Evolutionary conservation across 2,797 vertebrate genomes (phyloP), one percentile per base, ranked within the genome.

Genomic region (Coregonus sp.): DNA sequence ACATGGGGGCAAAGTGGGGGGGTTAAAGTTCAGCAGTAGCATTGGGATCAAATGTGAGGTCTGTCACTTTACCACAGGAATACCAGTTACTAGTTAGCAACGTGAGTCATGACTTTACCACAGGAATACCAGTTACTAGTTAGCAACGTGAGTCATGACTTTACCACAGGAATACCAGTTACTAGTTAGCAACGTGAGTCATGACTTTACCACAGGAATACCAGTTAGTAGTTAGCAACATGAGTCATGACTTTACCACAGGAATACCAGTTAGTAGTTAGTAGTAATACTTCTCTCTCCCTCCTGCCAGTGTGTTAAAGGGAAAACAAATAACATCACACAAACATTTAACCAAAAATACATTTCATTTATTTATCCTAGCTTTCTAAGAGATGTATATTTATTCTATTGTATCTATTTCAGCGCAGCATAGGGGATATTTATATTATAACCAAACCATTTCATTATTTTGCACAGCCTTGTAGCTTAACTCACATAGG

Each of bases 371-470:
- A 35, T 69, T 56, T 72, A 51, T 51, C 50, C 25, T 70, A 50
- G 1, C 1, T 29, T 71, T 25, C 5, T 37, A 9, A n/a, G 5
- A n/a, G 5, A 35, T 69, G 31, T 18, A 31, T 72, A 31, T 15
- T 29, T 6, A 18, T 7, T 15, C 4, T 69, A 37, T 40, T 69
- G 0, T 18, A n/a, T 69, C 16, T 71, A 71, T 52, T 51, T 71
- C 16, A 56, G 16, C 25, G 15, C 50, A 29, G 52, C 70, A 33
- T 33, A 33, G 56, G 31, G 70, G 70, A 25, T 54, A 54, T 52
- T 29, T 72, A 33, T 51, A 52, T 72, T 16, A 56, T 72, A 54
- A 31, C 51, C 70, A 71, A 50, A 52, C 47, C 20, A 71, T 50
- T 25, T 52, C 47, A 50, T 51, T 54, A 54, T 54, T 54, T 71